These are phyloP conservation scores for Dioctria linearis DNA, from an alignment of 2,888 invertebrate species.

Conservation along the genomic window DNA sequence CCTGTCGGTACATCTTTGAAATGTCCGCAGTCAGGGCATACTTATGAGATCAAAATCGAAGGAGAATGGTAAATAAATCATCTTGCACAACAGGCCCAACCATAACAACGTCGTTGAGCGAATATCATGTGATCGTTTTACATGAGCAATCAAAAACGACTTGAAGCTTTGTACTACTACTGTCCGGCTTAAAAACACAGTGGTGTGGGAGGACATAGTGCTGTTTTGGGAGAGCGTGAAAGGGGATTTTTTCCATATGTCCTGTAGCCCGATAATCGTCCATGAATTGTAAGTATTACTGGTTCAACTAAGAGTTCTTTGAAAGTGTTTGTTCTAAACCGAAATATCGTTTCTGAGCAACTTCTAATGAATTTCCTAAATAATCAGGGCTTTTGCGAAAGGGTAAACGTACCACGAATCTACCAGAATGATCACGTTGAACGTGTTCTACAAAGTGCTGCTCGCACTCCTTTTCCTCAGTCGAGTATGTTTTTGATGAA, in stretches of 20 bases:
- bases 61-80: background rate
- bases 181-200: background rate
- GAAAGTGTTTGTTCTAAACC: background rate
- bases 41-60: background rate
- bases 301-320: background rate
- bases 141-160: too few species aligned
- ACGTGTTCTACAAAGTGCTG: background rate
- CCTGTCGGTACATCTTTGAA: constrained; percentile 59
- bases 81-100: background rate
- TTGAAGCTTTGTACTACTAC: too few species aligned
- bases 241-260: background rate
- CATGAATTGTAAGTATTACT: background rate
- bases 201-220: background rate
- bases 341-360: background rate
- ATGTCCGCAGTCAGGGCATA: constrained; percentile 48
- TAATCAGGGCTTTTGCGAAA: background rate
- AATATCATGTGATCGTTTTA: background rate
- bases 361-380: background rate
- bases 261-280: background rate
- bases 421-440: background rate
- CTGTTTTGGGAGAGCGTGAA: background rate
- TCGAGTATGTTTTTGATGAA: background rate
- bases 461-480: background rate
- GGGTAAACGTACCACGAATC: background rate
- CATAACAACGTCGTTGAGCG: background rate